A percentile compares a stretch with the other conserved stretches of the same genome.
These are phyloP conservation scores for Hemibagrus wyckioides DNA, from an alignment of 2,113 vertebrate genomes.

Conservation along the genomic window DNA sequence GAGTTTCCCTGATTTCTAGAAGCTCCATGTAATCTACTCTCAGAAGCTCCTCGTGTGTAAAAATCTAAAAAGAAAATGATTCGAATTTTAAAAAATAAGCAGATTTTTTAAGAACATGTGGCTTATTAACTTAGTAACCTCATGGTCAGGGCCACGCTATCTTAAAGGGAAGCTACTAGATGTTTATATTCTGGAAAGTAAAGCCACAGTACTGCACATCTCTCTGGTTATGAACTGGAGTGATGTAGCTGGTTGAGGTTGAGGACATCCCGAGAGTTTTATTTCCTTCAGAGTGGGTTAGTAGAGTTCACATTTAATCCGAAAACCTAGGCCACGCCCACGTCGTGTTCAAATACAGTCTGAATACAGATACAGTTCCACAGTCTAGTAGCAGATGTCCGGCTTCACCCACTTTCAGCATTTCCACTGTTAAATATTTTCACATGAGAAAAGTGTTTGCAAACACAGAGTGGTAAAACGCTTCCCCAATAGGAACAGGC, in stretches of 20 bases:
- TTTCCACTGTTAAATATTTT: constrained; percentile 57
- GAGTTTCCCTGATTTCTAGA: neutral
- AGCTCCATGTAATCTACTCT: neutral
- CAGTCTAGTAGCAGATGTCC: constrained; percentile 48
- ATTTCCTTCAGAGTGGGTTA: neutral
- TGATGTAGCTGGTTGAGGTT: neutral
- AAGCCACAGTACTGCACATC: neutral
- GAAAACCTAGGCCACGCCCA: neutral
- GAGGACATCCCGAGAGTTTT: neutral
- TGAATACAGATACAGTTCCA: neutral
- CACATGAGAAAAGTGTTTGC: constrained; percentile 68
- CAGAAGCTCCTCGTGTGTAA: neutral
- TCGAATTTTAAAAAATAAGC: neutral
- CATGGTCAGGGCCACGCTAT: neutral
- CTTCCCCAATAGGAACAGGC: constrained; percentile 62
- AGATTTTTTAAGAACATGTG: neutral
- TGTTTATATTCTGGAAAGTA: neutral
- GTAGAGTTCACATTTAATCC: neutral
- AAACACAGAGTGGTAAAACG: constrained; percentile 57
- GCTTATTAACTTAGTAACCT: too few species aligned
- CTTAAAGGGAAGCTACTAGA: neutral
- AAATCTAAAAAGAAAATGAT: neutral
- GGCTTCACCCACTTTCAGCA: constrained; percentile 55
- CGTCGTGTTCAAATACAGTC: neutral
- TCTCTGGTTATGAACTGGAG: neutral